These are phyloP conservation scores for Lacanobia oleracea DNA, from an alignment of 2,888 invertebrate genomes.

Conservation along the genomic window DNA sequence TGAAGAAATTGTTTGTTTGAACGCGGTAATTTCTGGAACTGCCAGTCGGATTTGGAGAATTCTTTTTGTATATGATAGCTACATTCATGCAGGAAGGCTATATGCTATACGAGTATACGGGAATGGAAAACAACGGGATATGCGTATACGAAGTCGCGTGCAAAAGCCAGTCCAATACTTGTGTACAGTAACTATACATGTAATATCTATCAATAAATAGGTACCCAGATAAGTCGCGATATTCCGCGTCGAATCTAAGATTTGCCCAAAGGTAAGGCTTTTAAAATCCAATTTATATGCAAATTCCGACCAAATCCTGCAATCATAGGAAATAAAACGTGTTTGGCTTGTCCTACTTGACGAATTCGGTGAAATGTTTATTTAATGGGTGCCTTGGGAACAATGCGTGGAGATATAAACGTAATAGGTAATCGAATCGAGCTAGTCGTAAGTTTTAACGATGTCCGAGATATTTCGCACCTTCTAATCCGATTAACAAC, in stretches of 20 bases:
- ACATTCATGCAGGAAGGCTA: no score
- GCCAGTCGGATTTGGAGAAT: no score
- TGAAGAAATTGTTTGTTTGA: no score
- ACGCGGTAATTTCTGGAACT: no score
- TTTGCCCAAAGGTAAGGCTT: conserved; percentile 44
- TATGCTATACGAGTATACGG: no score
- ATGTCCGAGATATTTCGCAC: conserved; percentile 18
- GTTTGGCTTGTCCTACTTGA: conserved; percentile 38
- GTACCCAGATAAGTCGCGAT: conserved; percentile 23
- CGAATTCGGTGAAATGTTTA: conserved; percentile 40
- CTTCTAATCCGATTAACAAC: background rate
- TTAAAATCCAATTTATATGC: conserved; percentile 59
- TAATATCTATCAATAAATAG: background rate
- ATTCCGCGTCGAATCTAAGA: conserved; percentile 57
- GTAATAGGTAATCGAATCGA: conserved; percentile 17
- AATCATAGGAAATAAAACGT: conserved; percentile 55
- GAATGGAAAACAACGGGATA: no score
- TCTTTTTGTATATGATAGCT: no score
- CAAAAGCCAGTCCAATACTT: no score
- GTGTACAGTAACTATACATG: background rate
- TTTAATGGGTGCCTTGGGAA: conserved; percentile 32
- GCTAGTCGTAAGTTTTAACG: conserved; percentile 25
- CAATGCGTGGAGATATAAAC: conserved; percentile 37
- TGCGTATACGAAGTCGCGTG: no score
- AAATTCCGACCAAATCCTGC: conserved; percentile 48